These are phyloP conservation scores for Urophycis tenuis DNA, from an alignment of 2,797 vertebrate genomes.

Conservation along the genomic window DNA sequence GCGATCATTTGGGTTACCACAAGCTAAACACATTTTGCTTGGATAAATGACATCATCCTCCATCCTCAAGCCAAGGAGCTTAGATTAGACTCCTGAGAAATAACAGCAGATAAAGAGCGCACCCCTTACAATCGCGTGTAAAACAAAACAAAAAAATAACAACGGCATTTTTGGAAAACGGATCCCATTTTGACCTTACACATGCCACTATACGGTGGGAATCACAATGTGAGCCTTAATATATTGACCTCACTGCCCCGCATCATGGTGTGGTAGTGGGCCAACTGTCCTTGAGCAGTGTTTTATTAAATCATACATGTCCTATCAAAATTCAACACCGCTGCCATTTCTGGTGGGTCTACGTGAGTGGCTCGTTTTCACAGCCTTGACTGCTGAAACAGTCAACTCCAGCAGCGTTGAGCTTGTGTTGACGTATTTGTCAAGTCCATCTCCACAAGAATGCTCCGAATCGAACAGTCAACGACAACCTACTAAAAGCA, in stretches of 20 bases:
- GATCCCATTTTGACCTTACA: background rate
- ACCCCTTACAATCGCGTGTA: background rate
- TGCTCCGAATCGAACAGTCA: constrained; percentile 21
- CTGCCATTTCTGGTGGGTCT: constrained; percentile 23
- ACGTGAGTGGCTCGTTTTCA: constrained; percentile 37
- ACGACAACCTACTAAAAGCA: constrained; percentile 24
- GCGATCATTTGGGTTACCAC: background rate
- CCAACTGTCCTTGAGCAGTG: constrained; percentile 35
- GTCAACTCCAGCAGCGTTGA: constrained; percentile 32
- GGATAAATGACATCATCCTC: background rate
- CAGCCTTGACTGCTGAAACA: constrained; percentile 27
- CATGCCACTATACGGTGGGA: background rate
- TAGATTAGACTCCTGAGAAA: background rate
- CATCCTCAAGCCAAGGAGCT: background rate
- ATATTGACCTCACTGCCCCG: constrained; percentile 36
- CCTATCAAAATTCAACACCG: constrained; percentile 33
- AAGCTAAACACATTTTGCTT: background rate
- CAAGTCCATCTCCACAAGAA: constrained; percentile 26
- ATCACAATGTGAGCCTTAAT: constrained; percentile 20
- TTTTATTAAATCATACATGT: constrained; percentile 43
- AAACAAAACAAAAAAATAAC: background rate
- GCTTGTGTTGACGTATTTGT: constrained; percentile 39
- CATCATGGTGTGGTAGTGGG: constrained; percentile 42
- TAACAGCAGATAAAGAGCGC: background rate
- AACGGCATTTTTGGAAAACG: background rate